Evolutionary conservation across 2,113 vertebrate species (phyloP).

Genomic region (Isichthys henryi): DNA sequence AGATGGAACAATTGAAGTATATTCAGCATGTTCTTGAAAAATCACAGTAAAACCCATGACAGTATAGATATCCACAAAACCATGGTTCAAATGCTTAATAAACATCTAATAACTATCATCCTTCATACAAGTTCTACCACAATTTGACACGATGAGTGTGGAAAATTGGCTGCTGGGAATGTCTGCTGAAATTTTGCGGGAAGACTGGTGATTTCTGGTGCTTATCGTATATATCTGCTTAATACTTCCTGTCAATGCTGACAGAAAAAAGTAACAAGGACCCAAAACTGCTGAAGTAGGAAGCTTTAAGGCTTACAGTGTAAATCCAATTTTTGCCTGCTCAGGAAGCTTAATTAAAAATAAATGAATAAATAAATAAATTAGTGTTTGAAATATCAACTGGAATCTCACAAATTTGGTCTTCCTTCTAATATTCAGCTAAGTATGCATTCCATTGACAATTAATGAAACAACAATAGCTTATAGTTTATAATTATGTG

Average conservation of each 20-base stretch:
- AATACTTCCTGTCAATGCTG: background rate
- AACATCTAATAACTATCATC: background rate
- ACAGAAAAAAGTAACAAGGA: background rate
- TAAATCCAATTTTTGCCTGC: conserved; percentile 13
- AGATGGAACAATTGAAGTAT: background rate
- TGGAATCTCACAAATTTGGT: background rate
- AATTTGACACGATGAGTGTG: background rate
- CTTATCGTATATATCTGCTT: background rate
- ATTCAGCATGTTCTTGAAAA: background rate
- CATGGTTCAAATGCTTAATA: background rate
- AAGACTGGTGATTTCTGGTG: background rate
- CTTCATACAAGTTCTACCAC: background rate
- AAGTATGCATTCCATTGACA: background rate
- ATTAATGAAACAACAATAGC: background rate
- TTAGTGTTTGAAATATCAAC: background rate
- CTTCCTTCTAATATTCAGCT: background rate
- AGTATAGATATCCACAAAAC: background rate
- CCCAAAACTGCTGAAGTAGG: background rate
- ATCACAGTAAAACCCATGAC: background rate
- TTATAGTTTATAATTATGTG: background rate
- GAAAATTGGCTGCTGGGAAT: background rate
- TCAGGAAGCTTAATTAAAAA: conserved; percentile 6
- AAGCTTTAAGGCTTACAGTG: conserved; percentile 1
- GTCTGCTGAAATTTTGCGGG: background rate
- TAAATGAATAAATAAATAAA: background rate